Percentiles rank a stretch among this genome's conserved stretches.
phyloP scores from a whole-genome alignment of 2,888 invertebrate genomes.

The Pammene aurita region DNA sequence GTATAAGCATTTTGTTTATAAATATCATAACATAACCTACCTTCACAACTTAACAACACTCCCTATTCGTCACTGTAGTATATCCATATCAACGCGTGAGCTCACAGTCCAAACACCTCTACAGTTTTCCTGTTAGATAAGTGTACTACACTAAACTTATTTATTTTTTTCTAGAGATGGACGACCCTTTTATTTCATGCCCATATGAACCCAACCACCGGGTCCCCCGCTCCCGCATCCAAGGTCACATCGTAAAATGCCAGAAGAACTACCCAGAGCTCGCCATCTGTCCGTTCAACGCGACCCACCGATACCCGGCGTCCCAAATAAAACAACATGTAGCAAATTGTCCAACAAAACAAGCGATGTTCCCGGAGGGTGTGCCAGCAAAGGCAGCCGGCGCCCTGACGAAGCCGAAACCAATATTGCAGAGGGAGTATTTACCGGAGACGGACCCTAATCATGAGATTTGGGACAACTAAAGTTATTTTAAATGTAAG shows the following conservation, averaged over 20 bases:
- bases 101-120: too few species aligned
- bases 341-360: conserved; percentile 48
- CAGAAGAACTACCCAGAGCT: conserved; percentile 68
- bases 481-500: conserved; percentile 12
- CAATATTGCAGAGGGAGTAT: conserved; percentile 51
- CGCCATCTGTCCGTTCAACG: conserved; percentile 82
- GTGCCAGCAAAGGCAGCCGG: conserved; percentile 40
- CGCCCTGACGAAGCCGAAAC: conserved; percentile 47
- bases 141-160: background rate
- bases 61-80: too few species aligned
- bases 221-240: conserved; percentile 77
- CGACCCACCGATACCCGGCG: conserved; percentile 75
- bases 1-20: too few species aligned
- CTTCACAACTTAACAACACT: too few species aligned
- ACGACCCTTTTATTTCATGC: conserved; percentile 71
- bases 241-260: conserved; percentile 83
- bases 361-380: conserved; percentile 47
- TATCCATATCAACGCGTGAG: too few species aligned
- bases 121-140: too few species aligned
- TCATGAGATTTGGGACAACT: conserved; percentile 63
- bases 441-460: conserved; percentile 57
- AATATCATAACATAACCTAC: too few species aligned
- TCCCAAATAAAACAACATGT: conserved; percentile 60
- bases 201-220: conserved; percentile 81
- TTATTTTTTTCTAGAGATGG: conserved; percentile 50